Evolutionary conservation across 2,113 vertebrate species (phyloP), one percentile per base, ranked within the genome.

Genomic region (Petaurus breviceps): DNA sequence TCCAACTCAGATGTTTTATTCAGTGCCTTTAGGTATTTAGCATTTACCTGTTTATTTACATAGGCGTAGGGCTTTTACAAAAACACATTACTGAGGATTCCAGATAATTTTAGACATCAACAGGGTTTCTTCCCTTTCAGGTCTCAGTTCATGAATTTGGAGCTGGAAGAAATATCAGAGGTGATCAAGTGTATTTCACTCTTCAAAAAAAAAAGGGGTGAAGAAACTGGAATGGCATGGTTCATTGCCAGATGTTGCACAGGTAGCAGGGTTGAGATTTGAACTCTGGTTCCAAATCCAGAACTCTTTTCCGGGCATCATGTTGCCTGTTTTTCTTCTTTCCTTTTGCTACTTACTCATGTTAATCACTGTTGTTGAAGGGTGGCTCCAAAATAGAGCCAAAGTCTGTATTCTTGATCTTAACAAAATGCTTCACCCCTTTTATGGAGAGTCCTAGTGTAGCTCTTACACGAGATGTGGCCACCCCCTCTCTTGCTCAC

Each of bases 11-110:
- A 24, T 31, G 54, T 46, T 52, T 92, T 52, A 57, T 92, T 93
- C 26, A 90, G 50, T 43, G 31, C 28, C 53, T 51, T 31, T 10
- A 19, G 0, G 23, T 91, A 46, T 14, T 92, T 89, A 93, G 51
- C n/a, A n/a, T 47, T 0, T 9, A 8, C 0, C 10, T 0, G 2
- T 22, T 53, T 57, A 61, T 53, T 3, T 93, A 26, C 68, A 43
- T 50, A 47, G 16, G 19, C 24, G 92, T 0, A n/a, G 94, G 90
- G 6, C 91, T 93, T 90, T 47, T 2, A 0, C 92, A 84, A 84
- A 43, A 84, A 84, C 43, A 43, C 37, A 84, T 43, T 84, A 43
- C 37, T 84, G 68, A 84, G 37, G 68, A 84, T 84, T 84, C n/a
- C n/a, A 8, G n/a, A 84, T 16, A 84, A 84, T 84, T 84, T 84